phyloP scores from a whole-genome alignment of 1,140 invertebrate species.

The Drosophila teissieri region DNA sequence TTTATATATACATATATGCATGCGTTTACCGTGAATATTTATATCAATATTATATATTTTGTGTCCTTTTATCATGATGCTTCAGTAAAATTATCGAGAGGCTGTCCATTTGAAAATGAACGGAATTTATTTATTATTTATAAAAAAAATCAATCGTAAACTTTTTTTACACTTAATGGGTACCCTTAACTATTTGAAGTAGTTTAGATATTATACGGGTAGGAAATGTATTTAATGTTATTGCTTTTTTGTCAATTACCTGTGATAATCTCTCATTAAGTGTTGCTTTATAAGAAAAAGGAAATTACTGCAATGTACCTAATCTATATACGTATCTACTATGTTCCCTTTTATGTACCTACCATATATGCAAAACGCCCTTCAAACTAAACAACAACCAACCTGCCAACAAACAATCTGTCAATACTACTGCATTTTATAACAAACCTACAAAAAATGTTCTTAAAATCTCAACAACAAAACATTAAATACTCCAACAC shows the following conservation, averaged over 20 bases:
- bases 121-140: no score
- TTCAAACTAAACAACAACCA: slow-evolving; percentile 59
- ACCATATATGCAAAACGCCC: slow-evolving; percentile 44
- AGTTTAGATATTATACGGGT: background rate
- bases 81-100: background rate
- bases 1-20: background rate
- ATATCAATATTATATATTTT: background rate
- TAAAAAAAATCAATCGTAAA: no score
- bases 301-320: slow-evolving; percentile 35
- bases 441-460: slow-evolving; percentile 29
- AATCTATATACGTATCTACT: slow-evolving; percentile 58
- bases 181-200: background rate
- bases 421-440: slow-evolving; percentile 27
- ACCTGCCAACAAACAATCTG: slow-evolving; percentile 33
- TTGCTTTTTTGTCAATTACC: slow-evolving; percentile 21
- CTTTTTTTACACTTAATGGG: background rate
- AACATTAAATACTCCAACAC: slow-evolving; percentile 37
- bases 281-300: slow-evolving; percentile 9
- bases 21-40: background rate
- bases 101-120: no score
- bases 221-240: slow-evolving; percentile 27
- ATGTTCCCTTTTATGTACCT: slow-evolving; percentile 68
- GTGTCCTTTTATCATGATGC: background rate
- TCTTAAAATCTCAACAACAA: slow-evolving; percentile 32
- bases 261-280: slow-evolving; percentile 19